These are phyloP conservation scores for Apus apus DNA, from an alignment of 2,113 vertebrate genomes.

Conservation along the genomic window DNA sequence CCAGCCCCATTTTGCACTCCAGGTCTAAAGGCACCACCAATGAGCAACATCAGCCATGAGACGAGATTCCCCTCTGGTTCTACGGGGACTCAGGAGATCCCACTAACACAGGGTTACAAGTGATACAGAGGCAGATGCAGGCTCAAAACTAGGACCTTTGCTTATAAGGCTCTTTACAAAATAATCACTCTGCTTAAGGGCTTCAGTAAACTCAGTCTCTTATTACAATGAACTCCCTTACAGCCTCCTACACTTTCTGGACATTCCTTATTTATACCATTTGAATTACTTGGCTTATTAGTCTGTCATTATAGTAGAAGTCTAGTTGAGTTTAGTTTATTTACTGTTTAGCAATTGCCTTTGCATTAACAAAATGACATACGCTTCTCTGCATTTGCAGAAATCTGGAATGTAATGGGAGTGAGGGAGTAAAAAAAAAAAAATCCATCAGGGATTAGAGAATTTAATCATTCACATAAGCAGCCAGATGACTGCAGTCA, in stretches of 20 bases:
- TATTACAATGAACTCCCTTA: background rate
- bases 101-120: background rate
- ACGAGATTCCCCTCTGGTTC: background rate
- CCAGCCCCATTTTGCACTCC: background rate
- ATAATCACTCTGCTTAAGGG: background rate
- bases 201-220: background rate
- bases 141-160: background rate
- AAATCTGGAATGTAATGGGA: background rate
- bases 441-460: background rate
- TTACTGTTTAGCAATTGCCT: background rate
- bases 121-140: background rate
- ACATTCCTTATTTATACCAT: conserved; percentile 3
- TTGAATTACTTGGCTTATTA: conserved; percentile 20
- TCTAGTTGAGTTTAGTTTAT: background rate
- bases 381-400: background rate
- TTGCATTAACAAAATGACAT: background rate
- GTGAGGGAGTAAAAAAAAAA: background rate
- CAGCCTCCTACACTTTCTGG: background rate
- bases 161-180: background rate
- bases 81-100: background rate
- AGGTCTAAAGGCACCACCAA: background rate
- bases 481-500: conserved; percentile 7
- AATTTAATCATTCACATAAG: background rate
- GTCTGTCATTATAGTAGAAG: background rate
- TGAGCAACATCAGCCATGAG: background rate